Base-by-base conservation (phyloP, 2,797 vertebrate species). In the Notolabrus celidotus region DNA sequence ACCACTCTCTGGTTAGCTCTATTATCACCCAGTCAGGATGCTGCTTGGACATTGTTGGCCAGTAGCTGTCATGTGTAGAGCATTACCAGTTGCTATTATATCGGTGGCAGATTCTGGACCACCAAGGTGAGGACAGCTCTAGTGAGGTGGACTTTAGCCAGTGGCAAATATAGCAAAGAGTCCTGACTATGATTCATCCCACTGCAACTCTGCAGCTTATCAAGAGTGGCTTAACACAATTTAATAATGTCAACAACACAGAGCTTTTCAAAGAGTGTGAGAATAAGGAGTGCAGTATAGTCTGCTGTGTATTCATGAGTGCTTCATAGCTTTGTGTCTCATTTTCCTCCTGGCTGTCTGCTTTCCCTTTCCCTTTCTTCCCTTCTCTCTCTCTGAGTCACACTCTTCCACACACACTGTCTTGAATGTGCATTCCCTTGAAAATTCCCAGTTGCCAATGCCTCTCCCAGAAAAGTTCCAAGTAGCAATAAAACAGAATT, bases 141-240 rank as follows among this genome's bases (percentile, higher is more conserved):
- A 17, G 76, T 60, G 71, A 63, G 39, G 62, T 86, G 87, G 86
- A 81, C 52, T 39, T 47, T 52, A 15, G 56, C 81, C 83, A 86
- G 27, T 62, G 66, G 83, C 70, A 84, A 88, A 89, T 89, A 89
- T 84, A 91, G 74, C 84, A 16, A 51, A 69, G 54, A 64, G 54
- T 62, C 67, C 70, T 70, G 67, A 66, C 80, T 71, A 43, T 76
- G 78, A 79, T 61, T 84, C 70, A 84, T 83, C 61, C 39, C 71
- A 53, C 61, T 43, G 67, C 38, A 58, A 62, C 60, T 74, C 70
- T 39, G 42, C 60, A 79, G 70, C 52, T 70, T 82, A 70, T 82
- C 76, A 78, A 66, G 39, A 70, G 43, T 34, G 46, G 67, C 52
- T 84, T 71, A 67, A 65, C 29, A 55, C 23, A 10, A 27, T 42